Evolutionary conservation across 92 coral and sea anemone species (phyloP), one percentile per base, ranked within the genome.

Genomic region (Epizoanthus illoricatus): DNA sequence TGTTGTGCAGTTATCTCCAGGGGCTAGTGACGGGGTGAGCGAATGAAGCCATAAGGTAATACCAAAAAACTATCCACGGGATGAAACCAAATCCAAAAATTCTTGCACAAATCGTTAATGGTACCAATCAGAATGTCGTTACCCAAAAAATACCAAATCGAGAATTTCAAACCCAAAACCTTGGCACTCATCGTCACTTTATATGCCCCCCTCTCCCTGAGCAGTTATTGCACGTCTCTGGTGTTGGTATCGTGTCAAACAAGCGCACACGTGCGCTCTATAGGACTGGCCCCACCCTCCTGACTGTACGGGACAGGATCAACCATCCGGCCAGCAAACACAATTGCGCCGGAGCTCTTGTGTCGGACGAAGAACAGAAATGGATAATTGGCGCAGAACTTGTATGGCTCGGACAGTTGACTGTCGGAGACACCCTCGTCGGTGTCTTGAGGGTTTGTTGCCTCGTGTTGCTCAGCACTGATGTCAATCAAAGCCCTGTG

Each of bases 241-340:
- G 56, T 23, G 72, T 67, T 67, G 0, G 16, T 23, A 7, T 21
- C 41, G 36, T 64, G 40, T 75, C 55, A 78, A 45, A 64, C 33
- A 58, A 78, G 67, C 19, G 59, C 59, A 40, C 82, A 78, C 33
- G 45, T 5, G 10, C 40, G 23, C 58, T 64, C 45, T 7, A 62
- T 13, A 49, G 71, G 17, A 8, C 4, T 78, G 45, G 1, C 82
- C 12, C 18, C 43, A 23, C 8, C 58, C n/a, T 69, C 1, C 42
- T 63, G 71, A 56, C 82, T 33, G 45, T 78, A 63, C 19, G 71
- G 60, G 24, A 5, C 82, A 2, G 82, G 82, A 42, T 64, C 65
- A 5, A 61, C 82, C 82, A 78, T 78, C 54, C 82, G 43, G 43
- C 82, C 82, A 11, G 82, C 82, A 13, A 78, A 78, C 72, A 78